Base-by-base conservation (phyloP, 2,888 invertebrate species). In the Lasioglossum marginatum region DNA sequence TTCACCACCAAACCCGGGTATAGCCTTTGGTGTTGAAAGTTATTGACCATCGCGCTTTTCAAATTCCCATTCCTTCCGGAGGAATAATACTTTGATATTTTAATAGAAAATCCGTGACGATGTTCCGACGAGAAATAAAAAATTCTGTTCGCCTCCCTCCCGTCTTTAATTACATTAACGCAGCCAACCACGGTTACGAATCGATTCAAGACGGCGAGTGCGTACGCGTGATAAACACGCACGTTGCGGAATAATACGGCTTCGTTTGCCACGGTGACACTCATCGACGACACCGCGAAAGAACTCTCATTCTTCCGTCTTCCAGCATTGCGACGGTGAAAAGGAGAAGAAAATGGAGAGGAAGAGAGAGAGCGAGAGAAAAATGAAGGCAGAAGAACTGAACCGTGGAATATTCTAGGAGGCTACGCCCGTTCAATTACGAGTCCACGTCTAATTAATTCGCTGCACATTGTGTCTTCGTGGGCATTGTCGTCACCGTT, bases 371-470 rank as follows among this genome's bases (percentile, higher is more conserved):
- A 27, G 57, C 12, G 12, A 57, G n/a, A 57, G 12, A 14, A n/a
- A 14, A 12, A 4, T 14, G 27, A 14, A 27, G 60, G 31, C 14
- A 31, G 16, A 19, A 19, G 66, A 19, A 66, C 66, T 34, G 5
- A 66, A 66, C 23, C 8, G 45, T 31, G 60, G 81, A 78, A 78
- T 45, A 72, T 81, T 31, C 71, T 57, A 78, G 81, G 40, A 52
- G 71, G 71, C 40, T 63, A 37, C 79, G 31, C 72, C 63, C 71
- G 78, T 79, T 81, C 72, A 81, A 78, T 81, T 78, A 63, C 40
- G 63, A n/a, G 48, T 48, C 71, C n/a, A 43, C 79, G 81, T 81
- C 79, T 81, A 78, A 81, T 81, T 81, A 81, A 81, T 81, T 81
- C 81, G 79, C 60, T 40, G 40, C 81, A 45, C 60, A 72, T 63